phyloP scores from a whole-genome alignment of 2,113 vertebrate genomes.

The Heliornis fulica region DNA sequence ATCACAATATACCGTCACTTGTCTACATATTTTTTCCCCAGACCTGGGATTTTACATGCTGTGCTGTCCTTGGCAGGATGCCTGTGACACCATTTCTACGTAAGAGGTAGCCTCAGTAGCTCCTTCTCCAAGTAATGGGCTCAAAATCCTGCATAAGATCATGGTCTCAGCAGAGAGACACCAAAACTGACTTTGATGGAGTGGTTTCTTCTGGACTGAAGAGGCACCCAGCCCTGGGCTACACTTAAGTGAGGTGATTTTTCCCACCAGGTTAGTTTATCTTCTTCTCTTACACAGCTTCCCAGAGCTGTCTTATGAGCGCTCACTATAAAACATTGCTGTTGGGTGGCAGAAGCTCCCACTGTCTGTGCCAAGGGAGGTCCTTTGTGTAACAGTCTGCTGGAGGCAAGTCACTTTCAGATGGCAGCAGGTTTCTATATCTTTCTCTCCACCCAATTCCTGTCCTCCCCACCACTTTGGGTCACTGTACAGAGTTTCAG shows the following conservation, averaged over 20 bases:
- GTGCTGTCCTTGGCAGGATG: not conserved
- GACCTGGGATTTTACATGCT: not conserved
- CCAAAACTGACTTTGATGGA: not conserved
- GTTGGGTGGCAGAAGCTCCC: not conserved
- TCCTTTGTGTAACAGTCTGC: not conserved
- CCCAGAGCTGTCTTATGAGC: not conserved
- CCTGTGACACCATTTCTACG: not conserved
- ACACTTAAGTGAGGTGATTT: not conserved
- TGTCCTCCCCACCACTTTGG: not conserved
- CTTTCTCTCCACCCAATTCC: not conserved
- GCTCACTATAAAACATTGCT: not conserved
- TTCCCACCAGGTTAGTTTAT: not conserved
- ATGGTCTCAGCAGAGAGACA: not conserved
- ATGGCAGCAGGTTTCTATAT: not conserved
- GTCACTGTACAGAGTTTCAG: not conserved
- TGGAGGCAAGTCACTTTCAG: not conserved
- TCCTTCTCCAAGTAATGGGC: not conserved
- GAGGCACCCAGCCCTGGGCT: not conserved
- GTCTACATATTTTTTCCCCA: not conserved
- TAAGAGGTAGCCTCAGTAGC: not conserved
- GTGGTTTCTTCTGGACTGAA: not conserved
- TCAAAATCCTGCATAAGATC: not conserved
- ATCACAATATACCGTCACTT: not conserved
- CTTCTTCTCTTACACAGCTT: not conserved
- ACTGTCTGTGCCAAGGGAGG: not conserved